Percentiles rank a stretch among this genome's conserved stretches.
These are phyloP conservation scores for Lepidurus arcticus DNA, from an alignment of 1,140 invertebrate species.

Conservation along the genomic window DNA sequence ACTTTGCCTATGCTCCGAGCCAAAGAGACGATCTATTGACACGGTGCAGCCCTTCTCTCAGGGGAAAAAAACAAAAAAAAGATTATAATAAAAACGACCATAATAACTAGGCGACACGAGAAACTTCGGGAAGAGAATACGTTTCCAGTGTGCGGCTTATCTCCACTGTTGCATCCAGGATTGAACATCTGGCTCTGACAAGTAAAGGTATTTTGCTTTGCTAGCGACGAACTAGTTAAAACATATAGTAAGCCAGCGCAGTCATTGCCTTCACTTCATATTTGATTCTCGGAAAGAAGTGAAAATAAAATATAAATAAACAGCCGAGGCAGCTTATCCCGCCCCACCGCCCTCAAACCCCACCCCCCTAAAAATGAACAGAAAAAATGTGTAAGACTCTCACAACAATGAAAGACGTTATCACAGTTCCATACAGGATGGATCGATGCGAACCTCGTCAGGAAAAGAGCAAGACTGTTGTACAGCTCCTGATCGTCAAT, in stretches of 20 bases:
- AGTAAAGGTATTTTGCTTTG: background rate
- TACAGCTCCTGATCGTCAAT: background rate
- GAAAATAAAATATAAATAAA: too few relatives aligned
- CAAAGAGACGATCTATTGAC: background rate
- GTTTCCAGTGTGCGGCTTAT: background rate
- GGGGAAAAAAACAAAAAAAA: background rate
- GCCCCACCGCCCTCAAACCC: too few relatives aligned
- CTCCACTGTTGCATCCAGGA: background rate
- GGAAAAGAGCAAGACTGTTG: background rate
- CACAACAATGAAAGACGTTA: background rate
- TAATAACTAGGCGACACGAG: background rate
- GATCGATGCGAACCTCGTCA: background rate
- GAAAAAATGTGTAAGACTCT: background rate
- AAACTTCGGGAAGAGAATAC: background rate
- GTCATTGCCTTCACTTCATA: too few relatives aligned
- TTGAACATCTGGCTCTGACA: background rate
- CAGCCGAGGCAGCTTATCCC: too few relatives aligned
- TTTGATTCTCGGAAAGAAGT: too few relatives aligned
- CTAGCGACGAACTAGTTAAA: too few relatives aligned
- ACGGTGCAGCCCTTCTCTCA: background rate
- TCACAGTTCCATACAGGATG: background rate
- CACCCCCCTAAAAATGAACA: too few relatives aligned
- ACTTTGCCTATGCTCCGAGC: slow-evolving; percentile 33
- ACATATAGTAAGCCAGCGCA: too few relatives aligned
- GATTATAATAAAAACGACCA: background rate